phyloP scores from a whole-genome alignment of 2,113 vertebrate genomes.

The Thamnophis sirtalis region DNA sequence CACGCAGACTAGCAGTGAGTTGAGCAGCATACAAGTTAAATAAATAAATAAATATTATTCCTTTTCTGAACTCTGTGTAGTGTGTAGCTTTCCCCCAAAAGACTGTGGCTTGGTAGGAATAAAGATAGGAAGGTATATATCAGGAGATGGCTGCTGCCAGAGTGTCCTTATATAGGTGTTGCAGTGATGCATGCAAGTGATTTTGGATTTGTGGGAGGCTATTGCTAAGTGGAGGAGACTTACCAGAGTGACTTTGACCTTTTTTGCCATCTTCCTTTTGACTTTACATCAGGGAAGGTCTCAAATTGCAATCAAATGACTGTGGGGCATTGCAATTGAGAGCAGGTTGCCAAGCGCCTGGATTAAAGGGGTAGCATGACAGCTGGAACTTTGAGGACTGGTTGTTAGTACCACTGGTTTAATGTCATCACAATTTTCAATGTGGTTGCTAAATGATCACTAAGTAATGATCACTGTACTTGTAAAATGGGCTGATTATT shows the following conservation, averaged over 20 bases:
- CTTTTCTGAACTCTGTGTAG: not conserved
- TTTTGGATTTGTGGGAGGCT: not conserved
- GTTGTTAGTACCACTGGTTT: not conserved
- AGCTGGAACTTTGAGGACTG: not conserved
- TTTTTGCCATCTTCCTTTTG: not conserved
- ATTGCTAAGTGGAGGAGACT: not conserved
- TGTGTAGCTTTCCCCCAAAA: not conserved
- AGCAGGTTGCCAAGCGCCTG: not conserved
- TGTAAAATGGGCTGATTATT: not conserved
- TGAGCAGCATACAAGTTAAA: not conserved
- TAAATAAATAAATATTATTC: not conserved
- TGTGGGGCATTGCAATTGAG: not conserved
- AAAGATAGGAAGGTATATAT: not conserved
- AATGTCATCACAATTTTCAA: not conserved
- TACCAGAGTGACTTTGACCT: not conserved
- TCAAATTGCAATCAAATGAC: not conserved
- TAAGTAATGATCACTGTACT: not conserved
- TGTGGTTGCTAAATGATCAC: not conserved
- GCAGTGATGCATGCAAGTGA: not conserved
- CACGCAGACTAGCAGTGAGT: not conserved
- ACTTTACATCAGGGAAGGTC: not conserved
- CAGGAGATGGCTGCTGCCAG: not conserved
- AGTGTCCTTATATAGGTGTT: not conserved
- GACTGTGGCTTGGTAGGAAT: not conserved
- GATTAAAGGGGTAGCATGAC: not conserved